These are phyloP conservation scores for Donacobius atricapilla DNA, from an alignment of 2,113 vertebrate genomes.

Conservation along the genomic window DNA sequence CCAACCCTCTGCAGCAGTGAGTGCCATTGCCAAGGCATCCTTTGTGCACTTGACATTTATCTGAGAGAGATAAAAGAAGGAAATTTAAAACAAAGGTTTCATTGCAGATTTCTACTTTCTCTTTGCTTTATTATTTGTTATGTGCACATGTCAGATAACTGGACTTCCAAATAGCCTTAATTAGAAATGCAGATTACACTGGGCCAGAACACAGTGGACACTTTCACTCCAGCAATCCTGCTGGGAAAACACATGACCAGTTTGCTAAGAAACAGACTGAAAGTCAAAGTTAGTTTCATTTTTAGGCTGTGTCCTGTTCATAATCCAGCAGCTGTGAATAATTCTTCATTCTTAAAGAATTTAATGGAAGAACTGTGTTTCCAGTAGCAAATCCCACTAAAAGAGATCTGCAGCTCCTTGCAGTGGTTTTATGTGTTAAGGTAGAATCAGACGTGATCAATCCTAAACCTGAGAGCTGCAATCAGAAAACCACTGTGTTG, in stretches of 20 bases:
- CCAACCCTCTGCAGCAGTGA: not conserved
- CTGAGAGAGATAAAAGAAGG: not conserved
- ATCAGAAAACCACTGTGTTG: not conserved
- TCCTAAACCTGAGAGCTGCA: not conserved
- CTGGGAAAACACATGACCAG: not conserved
- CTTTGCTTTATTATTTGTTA: slow-evolving; percentile 13
- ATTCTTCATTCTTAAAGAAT: not conserved
- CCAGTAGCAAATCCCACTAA: not conserved
- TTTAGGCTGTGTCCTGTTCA: not conserved
- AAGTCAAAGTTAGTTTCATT: not conserved
- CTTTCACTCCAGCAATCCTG: not conserved
- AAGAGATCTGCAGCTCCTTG: not conserved
- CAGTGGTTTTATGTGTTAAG: not conserved
- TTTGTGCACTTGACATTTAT: not conserved
- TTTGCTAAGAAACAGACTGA: not conserved
- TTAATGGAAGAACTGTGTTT: not conserved
- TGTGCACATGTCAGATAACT: slow-evolving; percentile 54
- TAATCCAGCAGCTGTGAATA: not conserved
- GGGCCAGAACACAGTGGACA: slow-evolving; percentile 6
- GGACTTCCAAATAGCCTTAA: slow-evolving; percentile 20
- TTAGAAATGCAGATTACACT: slow-evolving; percentile 62
- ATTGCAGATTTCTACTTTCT: not conserved
- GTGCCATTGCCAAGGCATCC: not conserved
- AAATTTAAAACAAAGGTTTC: slow-evolving; percentile 53
- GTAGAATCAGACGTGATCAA: not conserved